Evolutionary conservation across 2,888 invertebrate genomes (phyloP).

Genomic region (Monoplex corrugatus): DNA sequence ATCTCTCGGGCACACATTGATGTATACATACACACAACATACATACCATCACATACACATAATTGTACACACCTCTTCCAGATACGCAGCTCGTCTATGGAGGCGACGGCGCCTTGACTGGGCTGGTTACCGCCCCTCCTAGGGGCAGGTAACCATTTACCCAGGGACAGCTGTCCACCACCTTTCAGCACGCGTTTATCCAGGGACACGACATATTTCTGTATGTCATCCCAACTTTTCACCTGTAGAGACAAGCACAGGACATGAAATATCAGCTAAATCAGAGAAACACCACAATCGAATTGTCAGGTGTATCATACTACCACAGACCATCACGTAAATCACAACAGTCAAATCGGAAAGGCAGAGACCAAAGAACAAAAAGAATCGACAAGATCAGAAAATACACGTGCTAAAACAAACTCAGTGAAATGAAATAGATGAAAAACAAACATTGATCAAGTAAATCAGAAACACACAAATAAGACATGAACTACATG

Average conservation of each 20-base stretch:
- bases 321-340: too few relatives aligned
- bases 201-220: constrained; percentile 18
- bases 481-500: too few relatives aligned
- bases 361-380: too few relatives aligned
- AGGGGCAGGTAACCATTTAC: constrained; percentile 59
- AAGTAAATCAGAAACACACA: neutral
- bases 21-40: neutral
- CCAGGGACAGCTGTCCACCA: constrained; percentile 59
- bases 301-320: too few relatives aligned
- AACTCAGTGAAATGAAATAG: too few relatives aligned
- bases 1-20: too few relatives aligned
- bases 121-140: constrained; percentile 50
- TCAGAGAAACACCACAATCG: too few relatives aligned
- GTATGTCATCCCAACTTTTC: constrained; percentile 7
- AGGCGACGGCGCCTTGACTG: constrained; percentile 58
- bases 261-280: too few relatives aligned
- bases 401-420: too few relatives aligned
- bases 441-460: too few relatives aligned
- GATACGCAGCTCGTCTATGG: constrained; percentile 63
- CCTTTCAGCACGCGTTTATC: constrained; percentile 24
- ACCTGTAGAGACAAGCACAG: neutral
- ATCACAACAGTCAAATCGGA: too few relatives aligned
- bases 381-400: too few relatives aligned
- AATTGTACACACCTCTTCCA: constrained; percentile 59
- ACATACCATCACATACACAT: neutral